Base-by-base conservation (phyloP, 2,888 invertebrate genomes). In the Trimorus sp. region DNA sequence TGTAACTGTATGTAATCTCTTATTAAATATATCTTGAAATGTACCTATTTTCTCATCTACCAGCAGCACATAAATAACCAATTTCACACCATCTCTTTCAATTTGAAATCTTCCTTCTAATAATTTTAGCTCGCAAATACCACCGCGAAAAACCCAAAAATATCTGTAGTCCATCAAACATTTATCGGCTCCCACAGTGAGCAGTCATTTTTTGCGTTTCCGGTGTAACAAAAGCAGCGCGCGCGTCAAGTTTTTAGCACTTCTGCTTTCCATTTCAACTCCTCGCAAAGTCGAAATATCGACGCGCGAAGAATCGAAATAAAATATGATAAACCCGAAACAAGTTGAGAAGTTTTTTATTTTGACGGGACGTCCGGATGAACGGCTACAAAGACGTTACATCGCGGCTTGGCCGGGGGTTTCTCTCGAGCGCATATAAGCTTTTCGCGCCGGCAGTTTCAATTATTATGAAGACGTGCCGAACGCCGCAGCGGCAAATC, bases 401-500 rank as follows among this genome's bases (percentile, higher is more conserved):
- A 45, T 54, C 40, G 66, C 45, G 26, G 62, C 63, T 63, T 56
- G 49, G 14, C 36, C 51, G 38, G 42, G 63, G 12, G 36, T 38
- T 71, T 71, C 51, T 71, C 12, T 71, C 51, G 14, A n/a, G n/a
- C 26, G 62, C 60, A 71, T 62, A 71, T 48, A 73, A 63, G 54
- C 53, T 73, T 71, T 63, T 63, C 73, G 73, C 73, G 16, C 48
- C 49, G 63, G 63, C 58, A 42, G 51, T 66, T 66, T 66, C 66
- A 75, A 75, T 75, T 75, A 66, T 66, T 58, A 40, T 42, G 53
- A 51, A 53, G 63, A 45, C 45, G 63, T 37, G 73, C 40, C 54
- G 45, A 49, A 73, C 56, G 70, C 26, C 56, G 56, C 74, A 56
- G 62, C 26, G 2, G 26, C 26, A 26, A 26, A 63, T 56, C 51